A percentile compares a stretch with the other conserved stretches of the same genome.
Conservation (phyloP, 1,140 invertebrate species). For the Hermatobates lingyangjiaoensis region DNA sequence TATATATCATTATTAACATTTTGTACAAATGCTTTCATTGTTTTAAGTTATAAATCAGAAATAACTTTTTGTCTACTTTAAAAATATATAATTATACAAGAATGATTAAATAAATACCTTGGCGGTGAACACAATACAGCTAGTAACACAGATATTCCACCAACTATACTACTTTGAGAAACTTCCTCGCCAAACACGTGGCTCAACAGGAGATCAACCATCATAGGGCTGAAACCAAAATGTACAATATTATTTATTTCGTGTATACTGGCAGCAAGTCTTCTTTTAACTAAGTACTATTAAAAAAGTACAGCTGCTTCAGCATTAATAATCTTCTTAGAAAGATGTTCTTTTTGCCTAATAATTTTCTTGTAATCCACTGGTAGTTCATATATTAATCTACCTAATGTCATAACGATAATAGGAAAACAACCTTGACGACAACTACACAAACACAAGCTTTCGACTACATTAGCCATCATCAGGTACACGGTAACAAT, state of each 20-base stretch:
- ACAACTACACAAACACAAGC: too few relatives aligned
- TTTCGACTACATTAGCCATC: too few relatives aligned
- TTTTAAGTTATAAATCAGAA: neutral
- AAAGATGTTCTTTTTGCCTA: neutral
- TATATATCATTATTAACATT: neutral
- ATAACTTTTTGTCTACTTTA: neutral
- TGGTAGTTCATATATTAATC: neutral
- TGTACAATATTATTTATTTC: constrained; percentile 8
- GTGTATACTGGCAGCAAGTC: too few relatives aligned
- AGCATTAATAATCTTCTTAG: neutral
- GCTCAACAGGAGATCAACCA: constrained; percentile 41
- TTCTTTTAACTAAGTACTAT: neutral
- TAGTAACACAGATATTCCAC: constrained; percentile 59
- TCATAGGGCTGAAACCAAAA: constrained; percentile 35
- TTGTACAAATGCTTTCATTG: neutral
- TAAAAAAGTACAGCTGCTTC: neutral
- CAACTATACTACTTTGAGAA: constrained; percentile 52
- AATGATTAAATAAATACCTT: constrained; percentile 21
- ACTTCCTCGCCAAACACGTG: constrained; percentile 46
- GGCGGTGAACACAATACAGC: constrained; percentile 35
- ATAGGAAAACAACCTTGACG: too few relatives aligned
- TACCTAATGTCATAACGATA: neutral
- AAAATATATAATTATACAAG: neutral
- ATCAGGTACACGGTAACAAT: too few relatives aligned
- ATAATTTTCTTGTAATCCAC: neutral